Base-by-base conservation (phyloP, 2,113 vertebrate species). In the Engystomops pustulosus region DNA sequence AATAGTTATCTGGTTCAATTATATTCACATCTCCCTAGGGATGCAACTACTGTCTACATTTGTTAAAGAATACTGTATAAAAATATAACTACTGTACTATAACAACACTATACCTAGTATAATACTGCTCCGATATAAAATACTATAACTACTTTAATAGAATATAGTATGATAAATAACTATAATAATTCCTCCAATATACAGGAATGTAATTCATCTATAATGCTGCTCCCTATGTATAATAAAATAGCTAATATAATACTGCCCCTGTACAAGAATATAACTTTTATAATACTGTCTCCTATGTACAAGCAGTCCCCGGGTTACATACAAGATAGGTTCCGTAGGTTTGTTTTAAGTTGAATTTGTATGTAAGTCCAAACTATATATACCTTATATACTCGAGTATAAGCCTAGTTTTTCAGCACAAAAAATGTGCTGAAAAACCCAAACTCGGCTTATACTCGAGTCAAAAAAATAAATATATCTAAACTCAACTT, bases 121-220 rank as follows among this genome's bases (percentile, higher is more conserved):
- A 55, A 55, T 55, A 55, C 53, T 55, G 53, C 53, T 20, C 53
- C n/a, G 8, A 55, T 55, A 2, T 55, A 55, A 20, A 55, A 55
- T 17, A 55, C n/a, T 55, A 55, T 23, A n/a, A 23, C 53, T 55
- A 55, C 58, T 60, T 25, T 60, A 60, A 60, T 60, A 60, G 55
- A 60, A 60, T 60, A 60, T 60, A 60, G n/a, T n/a, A n/a, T n/a
- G n/a, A n/a, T n/a, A n/a, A n/a, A 60, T 23, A 25, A 60, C 55
- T 60, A 60, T 60, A 60, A 60, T 60, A 60, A n/a, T 27, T 2
- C 55, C 44, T 12, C 55, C 55, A 25, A 60, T 25, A 3, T 60
- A 60, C 55, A 27, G 27, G 55, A 60, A 60, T 60, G 27, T 27
- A 25, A 25, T 23, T 60, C n/a, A n/a, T 25, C 55, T 60, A 60